Base-by-base conservation (phyloP, 2,797 vertebrate species). In the Eulemur rubriventer region DNA sequence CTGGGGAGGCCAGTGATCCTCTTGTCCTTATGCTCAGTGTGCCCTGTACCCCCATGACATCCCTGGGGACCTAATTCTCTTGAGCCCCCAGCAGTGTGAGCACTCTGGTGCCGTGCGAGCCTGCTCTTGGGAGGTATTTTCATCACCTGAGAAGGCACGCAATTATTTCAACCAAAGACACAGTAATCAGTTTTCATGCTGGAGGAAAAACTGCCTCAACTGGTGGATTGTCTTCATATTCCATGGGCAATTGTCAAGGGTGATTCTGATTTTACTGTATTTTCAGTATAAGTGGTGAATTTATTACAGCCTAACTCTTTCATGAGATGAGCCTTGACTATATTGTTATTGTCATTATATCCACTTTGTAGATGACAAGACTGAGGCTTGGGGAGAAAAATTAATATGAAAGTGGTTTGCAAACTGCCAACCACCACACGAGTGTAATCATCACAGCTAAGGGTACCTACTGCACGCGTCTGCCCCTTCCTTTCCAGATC, bases 321-420 rank as follows among this genome's bases (percentile, higher is more conserved):
- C 2, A 17, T n/a, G 73, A 91, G 78, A 80, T 41, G 41, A 95
- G 69, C 73, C 91, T 69, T 89, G 33, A 52, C 43, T 81, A 6
- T 75, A 76, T 83, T 85, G 94, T 83, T 86, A 96, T 79, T 72
- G 57, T 65, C 94, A 76, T 96, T 91, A 89, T 35, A 75, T 61
- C 88, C 63, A 86, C 69, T 95, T 89, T 52, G 43, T 73, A 94
- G 79, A 95, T 75, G 63, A 78, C 70, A 78, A 96, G 75, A 95
- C 55, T 87, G 95, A 96, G 93, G 88, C 57, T 35, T 46, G 55
- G 61, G 46, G 87, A 91, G 63, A 89, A 94, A 89, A 89, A 87
- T n/a, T 0, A 2, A 16, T 12, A 92, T 0, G 35, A 92, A 89
- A 86, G 59, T 20, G 4, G 43, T 96, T 81, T 83, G 43, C 69